phyloP scores from a whole-genome alignment of 2,113 vertebrate species.

The Alosa alosa region DNA sequence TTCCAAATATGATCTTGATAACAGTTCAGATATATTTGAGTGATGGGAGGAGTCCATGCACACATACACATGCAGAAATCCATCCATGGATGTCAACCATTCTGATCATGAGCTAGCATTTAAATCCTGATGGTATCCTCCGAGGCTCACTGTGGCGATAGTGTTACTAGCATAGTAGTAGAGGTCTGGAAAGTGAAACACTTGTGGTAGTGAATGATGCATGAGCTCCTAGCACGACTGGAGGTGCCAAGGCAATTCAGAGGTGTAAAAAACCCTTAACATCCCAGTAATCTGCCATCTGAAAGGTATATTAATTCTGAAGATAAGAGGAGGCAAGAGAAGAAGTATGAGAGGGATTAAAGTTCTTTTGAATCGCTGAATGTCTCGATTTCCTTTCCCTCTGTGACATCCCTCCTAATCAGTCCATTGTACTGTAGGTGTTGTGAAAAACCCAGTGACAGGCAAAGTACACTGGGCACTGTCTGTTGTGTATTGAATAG shows the following conservation, averaged over 20 bases:
- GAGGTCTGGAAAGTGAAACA: too few species aligned
- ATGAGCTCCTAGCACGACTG: conserved; percentile 29
- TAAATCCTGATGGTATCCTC: too few species aligned
- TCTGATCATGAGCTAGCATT: too few species aligned
- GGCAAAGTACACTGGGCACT: conserved; percentile 10
- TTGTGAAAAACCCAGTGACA: neutral
- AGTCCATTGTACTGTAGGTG: conserved; percentile 10
- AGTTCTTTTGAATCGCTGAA: neutral
- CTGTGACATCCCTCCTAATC: conserved; percentile 7
- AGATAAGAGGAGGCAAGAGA: conserved; percentile 15
- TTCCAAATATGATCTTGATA: too few species aligned
- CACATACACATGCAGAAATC: too few species aligned
- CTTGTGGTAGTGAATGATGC: too few species aligned
- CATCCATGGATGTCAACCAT: too few species aligned
- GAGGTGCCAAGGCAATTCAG: conserved; percentile 28
- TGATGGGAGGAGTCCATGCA: too few species aligned
- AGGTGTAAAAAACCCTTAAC: conserved; percentile 42
- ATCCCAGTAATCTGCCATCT: conserved; percentile 42
- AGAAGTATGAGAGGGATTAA: conserved; percentile 1
- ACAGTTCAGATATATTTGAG: too few species aligned
- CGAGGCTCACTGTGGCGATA: conserved; percentile 27
- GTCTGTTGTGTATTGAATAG: too few species aligned
- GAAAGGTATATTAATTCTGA: conserved; percentile 13
- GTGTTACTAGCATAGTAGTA: neutral
- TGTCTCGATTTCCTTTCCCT: neutral